A percentile compares a stretch with the other conserved stretches of the same genome.
Conservation (phyloP, 1,140 invertebrate species). For the Drosophila lini region DNA sequence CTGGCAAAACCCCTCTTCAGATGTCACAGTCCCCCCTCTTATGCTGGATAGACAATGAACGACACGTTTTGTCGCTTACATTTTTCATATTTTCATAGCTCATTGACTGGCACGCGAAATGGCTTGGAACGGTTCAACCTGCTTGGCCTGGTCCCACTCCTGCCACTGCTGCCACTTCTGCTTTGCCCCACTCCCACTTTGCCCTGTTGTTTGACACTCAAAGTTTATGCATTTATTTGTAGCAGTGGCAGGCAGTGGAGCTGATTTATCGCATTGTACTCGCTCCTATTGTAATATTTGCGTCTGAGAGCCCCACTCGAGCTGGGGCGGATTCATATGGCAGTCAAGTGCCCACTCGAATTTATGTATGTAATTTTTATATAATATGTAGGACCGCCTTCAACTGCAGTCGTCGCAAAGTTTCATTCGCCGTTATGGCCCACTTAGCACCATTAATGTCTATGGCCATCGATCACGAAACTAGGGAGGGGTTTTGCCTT, state of each 20-base stretch:
- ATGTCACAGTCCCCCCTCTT: constrained; percentile 4
- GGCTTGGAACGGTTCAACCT: constrained; percentile 58
- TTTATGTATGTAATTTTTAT: constrained; percentile 65
- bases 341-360: constrained; percentile 63
- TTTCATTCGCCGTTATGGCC: constrained; percentile 47
- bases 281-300: constrained; percentile 64
- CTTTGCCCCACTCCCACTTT: not conserved
- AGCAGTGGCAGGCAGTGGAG: constrained; percentile 52
- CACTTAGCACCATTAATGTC: constrained; percentile 48
- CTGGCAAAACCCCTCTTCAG: constrained; percentile 22
- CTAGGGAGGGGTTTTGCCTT: constrained; percentile 4
- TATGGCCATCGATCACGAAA: constrained; percentile 42
- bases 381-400: constrained; percentile 44
- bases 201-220: constrained; percentile 59
- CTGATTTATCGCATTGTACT: constrained; percentile 77
- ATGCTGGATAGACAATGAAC: constrained; percentile 36
- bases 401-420: constrained; percentile 21
- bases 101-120: constrained; percentile 68
- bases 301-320: constrained; percentile 54
- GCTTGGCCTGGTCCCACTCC: constrained; percentile 14
- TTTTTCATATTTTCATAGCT: constrained; percentile 78
- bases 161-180: not conserved
- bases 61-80: constrained; percentile 37
- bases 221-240: constrained; percentile 81
- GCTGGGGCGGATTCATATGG: constrained; percentile 49